Evolutionary conservation across 1,140 invertebrate genomes (phyloP), one percentile per base, ranked within the genome.

Genomic region (Cyphomyrmex costatus): DNA sequence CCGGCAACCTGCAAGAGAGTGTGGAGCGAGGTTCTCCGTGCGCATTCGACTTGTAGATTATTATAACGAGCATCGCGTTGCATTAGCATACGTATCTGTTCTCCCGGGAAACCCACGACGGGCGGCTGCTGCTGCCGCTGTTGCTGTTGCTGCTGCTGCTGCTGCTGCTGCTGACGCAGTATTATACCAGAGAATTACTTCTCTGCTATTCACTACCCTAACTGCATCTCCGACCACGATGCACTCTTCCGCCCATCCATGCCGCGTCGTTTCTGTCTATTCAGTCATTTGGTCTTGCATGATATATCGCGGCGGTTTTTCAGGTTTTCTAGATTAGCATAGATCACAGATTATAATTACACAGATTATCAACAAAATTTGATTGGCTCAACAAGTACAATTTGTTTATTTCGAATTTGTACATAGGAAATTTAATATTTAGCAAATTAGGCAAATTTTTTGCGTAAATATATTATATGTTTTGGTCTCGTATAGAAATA

Each of bases 51-150:
- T 90, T 77, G 86, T 87, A 93, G 92, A 93, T 93, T 93, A 93
- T 93, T 92, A 92, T 92, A 92, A 92, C 92, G 91, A 92, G 90
- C 91, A 91, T 92, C 86, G 78, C 87, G 85, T 85, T 88, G 86
- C 91, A 92, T 92, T 92, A 91, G 90, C 91, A 92, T 89, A 89
- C 91, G 86, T 92, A 92, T 92, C 91, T 92, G 79, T 46, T 65
- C 84, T 49, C 82, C 46, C 60, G 85, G 89, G 65, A 89, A 91
- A 87, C 68, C 71, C 51, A 56, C 24, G 24, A 21, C 10, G 30
- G 70, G 56, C 84, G 68, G 56, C 36, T 19, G 51, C 65, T 8
- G 74, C 21, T 19, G 73, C 56, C 8, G 53, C 56, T 27, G 42
- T 12, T 14, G 42, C 21, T 30, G 60, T 14, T 27, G 33, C 63